These are phyloP conservation scores for Sarcophilus harrisii DNA, from an alignment of 2,797 vertebrate species.

Conservation along the genomic window DNA sequence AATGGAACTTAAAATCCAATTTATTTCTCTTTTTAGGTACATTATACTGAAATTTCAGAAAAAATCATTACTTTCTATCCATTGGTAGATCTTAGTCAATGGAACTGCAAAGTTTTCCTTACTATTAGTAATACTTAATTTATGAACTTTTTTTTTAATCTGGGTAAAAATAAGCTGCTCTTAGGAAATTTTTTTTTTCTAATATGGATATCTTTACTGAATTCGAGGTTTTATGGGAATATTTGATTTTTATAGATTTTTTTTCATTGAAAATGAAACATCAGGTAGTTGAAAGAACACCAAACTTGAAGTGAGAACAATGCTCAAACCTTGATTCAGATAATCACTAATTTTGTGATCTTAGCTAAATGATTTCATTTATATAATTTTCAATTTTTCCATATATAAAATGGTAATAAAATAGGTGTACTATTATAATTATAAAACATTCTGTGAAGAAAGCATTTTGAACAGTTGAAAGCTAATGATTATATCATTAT, in stretches of 20 bases:
- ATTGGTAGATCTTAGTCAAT: not conserved
- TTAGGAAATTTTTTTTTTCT: not conserved
- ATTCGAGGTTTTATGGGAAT: not conserved
- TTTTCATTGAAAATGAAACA: not conserved
- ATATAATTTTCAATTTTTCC: not conserved
- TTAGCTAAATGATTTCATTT: not conserved
- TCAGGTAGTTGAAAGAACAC: not conserved
- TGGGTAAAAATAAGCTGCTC: not conserved
- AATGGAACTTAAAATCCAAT: conserved; percentile 6
- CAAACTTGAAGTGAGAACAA: not conserved
- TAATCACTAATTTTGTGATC: not conserved
- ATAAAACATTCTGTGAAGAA: not conserved
- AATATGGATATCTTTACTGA: not conserved
- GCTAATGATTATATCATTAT: not conserved
- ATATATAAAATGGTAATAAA: not conserved
- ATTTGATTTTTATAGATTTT: not conserved
- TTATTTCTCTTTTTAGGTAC: not conserved
- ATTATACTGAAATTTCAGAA: not conserved
- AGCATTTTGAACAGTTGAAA: not conserved
- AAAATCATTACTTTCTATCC: conserved; percentile 22
- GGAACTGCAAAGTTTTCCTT: not conserved
- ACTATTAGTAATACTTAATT: not conserved
- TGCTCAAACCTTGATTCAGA: not conserved
- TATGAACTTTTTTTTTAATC: not conserved
- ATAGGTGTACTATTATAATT: not conserved